Evolutionary conservation across 1,140 invertebrate species (phyloP).

Genomic region (Colletes gigas): DNA sequence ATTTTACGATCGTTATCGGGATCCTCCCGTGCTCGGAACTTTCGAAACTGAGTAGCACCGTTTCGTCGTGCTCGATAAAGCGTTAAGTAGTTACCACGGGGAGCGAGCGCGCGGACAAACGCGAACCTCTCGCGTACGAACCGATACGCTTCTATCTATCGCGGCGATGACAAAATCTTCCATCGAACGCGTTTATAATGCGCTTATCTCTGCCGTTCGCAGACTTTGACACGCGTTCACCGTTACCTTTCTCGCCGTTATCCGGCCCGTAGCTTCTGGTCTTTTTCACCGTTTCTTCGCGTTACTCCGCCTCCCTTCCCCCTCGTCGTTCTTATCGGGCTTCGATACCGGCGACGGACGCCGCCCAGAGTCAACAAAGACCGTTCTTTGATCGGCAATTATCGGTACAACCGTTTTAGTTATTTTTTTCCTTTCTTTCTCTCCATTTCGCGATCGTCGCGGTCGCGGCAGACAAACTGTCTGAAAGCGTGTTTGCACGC

Average conservation of each 20-base stretch:
- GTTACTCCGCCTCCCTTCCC: neutral
- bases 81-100: constrained; percentile 26
- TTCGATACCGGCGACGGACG: neutral
- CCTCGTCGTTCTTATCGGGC: neutral
- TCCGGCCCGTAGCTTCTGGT: neutral
- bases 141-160: constrained; percentile 14
- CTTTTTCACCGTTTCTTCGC: neutral
- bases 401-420: neutral
- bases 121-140: neutral
- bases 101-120: neutral
- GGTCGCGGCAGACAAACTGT: constrained; percentile 14
- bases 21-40: constrained; percentile 40
- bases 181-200: constrained; percentile 6
- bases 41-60: constrained; percentile 52
- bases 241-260: neutral
- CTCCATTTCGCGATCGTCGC: neutral
- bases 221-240: constrained; percentile 15
- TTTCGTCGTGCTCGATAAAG: constrained; percentile 39
- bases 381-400: constrained; percentile 6
- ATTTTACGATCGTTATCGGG: constrained; percentile 65
- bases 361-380: neutral
- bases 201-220: constrained; percentile 4
- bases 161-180: neutral
- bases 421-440: too few relatives aligned
- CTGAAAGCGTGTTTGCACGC: constrained; percentile 7